phyloP scores from a whole-genome alignment of 2,888 invertebrate genomes.

The Diaprepes abbreviatus region DNA sequence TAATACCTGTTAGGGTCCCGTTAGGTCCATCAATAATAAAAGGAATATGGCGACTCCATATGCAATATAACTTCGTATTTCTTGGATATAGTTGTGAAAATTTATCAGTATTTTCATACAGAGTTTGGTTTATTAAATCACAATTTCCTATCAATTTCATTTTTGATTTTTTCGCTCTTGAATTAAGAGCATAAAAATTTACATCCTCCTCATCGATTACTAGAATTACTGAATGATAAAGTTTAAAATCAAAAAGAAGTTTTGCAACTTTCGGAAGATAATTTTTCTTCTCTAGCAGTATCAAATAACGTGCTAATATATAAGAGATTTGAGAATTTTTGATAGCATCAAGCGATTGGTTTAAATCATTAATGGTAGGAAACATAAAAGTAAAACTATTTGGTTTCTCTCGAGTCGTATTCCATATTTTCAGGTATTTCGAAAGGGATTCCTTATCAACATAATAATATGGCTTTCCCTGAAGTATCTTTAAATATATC shows the following conservation, averaged over 20 bases:
- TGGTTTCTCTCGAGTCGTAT: background rate
- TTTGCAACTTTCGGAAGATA: background rate
- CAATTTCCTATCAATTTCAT: background rate
- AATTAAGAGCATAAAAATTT: background rate
- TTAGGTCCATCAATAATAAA: slow-evolving; percentile 2
- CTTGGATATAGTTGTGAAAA: slow-evolving; percentile 9
- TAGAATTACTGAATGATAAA: slow-evolving; percentile 13
- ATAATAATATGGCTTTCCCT: background rate
- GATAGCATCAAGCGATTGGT: background rate
- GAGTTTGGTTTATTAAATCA: background rate
- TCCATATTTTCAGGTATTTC: background rate
- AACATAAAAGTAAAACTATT: slow-evolving; percentile 14
- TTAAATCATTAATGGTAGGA: background rate
- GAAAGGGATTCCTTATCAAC: background rate
- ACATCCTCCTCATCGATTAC: background rate
- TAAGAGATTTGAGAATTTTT: slow-evolving; percentile 12
- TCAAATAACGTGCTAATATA: background rate
- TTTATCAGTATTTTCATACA: background rate
- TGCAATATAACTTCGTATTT: background rate
- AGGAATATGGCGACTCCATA: slow-evolving; percentile 15
- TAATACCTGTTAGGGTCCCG: slow-evolving; percentile 6
- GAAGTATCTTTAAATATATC: background rate
- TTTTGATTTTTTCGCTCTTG: slow-evolving; percentile 1
- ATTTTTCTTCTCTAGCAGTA: background rate
- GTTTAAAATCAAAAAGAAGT: slow-evolving; percentile 1